Conservation (phyloP, 92 coral and sea anemone genomes). For the Blastomussa wellsi region DNA sequence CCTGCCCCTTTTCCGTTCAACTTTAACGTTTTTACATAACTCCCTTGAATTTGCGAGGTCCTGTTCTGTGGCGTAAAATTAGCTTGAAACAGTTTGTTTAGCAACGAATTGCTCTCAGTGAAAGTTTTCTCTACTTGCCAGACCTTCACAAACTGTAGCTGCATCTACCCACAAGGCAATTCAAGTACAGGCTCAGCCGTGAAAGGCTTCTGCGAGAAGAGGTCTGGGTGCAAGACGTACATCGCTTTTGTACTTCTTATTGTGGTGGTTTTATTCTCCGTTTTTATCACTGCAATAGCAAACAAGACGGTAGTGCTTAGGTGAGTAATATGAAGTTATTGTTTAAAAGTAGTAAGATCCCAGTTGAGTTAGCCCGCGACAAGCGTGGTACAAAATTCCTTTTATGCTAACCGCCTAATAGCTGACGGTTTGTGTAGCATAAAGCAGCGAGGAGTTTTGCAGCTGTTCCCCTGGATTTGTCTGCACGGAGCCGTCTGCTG, state of each 20-base stretch:
- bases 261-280: constrained; percentile 60
- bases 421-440: too few species aligned
- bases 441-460: too few species aligned
- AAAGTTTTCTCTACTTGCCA: constrained; percentile 9
- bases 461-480: too few species aligned
- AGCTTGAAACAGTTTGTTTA: background rate
- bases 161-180: constrained; percentile 59
- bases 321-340: constrained; percentile 39
- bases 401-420: too few species aligned
- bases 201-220: constrained; percentile 80
- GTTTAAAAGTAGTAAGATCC: background rate
- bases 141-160: constrained; percentile 81
- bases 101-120: background rate
- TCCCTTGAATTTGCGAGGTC: background rate
- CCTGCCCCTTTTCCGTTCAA: background rate
- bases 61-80: background rate
- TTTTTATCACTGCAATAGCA: constrained; percentile 76
- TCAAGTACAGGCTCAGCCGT: constrained; percentile 62
- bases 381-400: too few species aligned
- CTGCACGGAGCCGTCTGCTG: too few species aligned
- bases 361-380: too few species aligned
- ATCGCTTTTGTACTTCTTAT: constrained; percentile 59
- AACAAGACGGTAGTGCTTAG: constrained; percentile 83
- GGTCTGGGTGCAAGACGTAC: constrained; percentile 79
- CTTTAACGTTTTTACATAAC: background rate